Evolutionary conservation across 2,797 vertebrate species (phyloP).

Genomic region (Ctenochaetus hawaiiensis): DNA sequence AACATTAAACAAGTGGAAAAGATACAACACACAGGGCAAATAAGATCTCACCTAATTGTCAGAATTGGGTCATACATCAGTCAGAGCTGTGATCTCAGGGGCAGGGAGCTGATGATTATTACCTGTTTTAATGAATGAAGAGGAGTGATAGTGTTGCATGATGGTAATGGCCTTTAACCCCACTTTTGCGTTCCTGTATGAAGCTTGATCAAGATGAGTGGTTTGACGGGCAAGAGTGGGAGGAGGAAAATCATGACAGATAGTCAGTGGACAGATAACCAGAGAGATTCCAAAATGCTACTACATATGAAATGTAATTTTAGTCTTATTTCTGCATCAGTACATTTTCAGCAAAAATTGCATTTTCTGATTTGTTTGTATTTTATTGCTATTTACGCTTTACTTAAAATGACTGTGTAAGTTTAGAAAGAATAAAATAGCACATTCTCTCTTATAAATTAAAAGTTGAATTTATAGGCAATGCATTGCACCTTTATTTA

Average conservation of each 20-base stretch:
- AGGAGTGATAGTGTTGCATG: conserved; percentile 73
- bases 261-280: conserved; percentile 63
- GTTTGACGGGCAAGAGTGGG: conserved; percentile 72
- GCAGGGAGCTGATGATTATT: conserved; percentile 65
- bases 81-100: conserved; percentile 57
- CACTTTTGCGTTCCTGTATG: conserved; percentile 58
- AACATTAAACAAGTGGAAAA: conserved; percentile 61
- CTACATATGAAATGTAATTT: conserved; percentile 5
- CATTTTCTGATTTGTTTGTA: not conserved
- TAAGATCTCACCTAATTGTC: conserved; percentile 56
- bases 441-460: not conserved
- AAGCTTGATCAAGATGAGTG: conserved; percentile 78
- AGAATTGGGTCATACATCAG: conserved; percentile 58
- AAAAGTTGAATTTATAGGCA: not conserved
- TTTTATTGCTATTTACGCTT: not conserved
- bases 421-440: not conserved
- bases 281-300: conserved; percentile 28
- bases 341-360: not conserved
- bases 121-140: conserved; percentile 72
- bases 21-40: conserved; percentile 46
- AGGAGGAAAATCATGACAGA: conserved; percentile 55
- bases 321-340: conserved; percentile 3
- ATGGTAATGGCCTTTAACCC: conserved; percentile 74
- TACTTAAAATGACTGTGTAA: not conserved
- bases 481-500: not conserved